Base-by-base conservation (phyloP, 2,797 vertebrate genomes). In the Anguilla pacifica region DNA sequence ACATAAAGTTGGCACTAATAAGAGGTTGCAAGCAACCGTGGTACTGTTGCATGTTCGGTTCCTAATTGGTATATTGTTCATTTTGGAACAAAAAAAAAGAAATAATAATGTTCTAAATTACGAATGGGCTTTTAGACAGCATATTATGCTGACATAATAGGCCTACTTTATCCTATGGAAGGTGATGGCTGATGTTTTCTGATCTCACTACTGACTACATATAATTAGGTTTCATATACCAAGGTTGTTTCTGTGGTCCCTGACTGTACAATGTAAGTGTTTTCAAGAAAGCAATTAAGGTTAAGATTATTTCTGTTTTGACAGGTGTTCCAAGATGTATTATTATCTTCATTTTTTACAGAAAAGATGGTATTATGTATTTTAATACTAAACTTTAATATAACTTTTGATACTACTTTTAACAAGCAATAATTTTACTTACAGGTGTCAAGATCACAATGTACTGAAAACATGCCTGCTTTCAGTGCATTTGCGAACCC, bases 201-300 rank as follows among this genome's bases (percentile, higher is more conserved):
- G 86, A 85, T 67, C 90, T 92, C 85, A 92, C 90, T 92, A 92
- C 91, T 91, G 91, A 90, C 83, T 91, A 89, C 84, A 86, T 64
- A 87, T 86, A 89, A 90, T 90, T 87, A 88, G 86, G 25, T 89
- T 53, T 90, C 89, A 87, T 90, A 90, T 46, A 79, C 87, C 43
- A 86, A 87, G 53, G 87, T 91, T 91, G 93, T 94, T 92, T 91
- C 92, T 91, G 93, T 94, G 91, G 92, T 90, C 92, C 93, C 87
- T 72, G 17, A 86, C 39, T 55, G 6, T 3, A 35, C 77, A 74
- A 49, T 84, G 10, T 86, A n/a, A 25, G 17, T 31, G 64, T 79
- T 89, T 64, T 90, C 85, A 89, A 85, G 85, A 88, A 85, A 55
- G 46, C 28, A 64, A 72, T 43, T 15, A 43, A 84, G 49, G n/a